Evolutionary conservation across 2,888 invertebrate genomes (phyloP), one percentile per base, ranked within the genome.

Genomic region (Macroteleia sp.): DNA sequence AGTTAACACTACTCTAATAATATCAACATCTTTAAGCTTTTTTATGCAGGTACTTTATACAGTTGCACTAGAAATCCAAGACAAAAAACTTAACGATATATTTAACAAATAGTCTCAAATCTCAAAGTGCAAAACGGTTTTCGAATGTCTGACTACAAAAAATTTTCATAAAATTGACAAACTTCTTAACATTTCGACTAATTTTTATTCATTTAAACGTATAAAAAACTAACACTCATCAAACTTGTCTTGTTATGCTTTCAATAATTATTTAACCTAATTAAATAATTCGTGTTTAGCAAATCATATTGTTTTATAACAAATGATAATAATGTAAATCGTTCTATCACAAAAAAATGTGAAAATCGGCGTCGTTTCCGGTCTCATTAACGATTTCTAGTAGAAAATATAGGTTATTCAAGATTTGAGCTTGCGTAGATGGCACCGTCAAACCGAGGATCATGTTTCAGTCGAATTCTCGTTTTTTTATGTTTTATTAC

Each of bases 31-130:
- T 56, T 44, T 61, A 34, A 70, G 76, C 81, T 76, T 67, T 77
- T 57, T 82, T n/a, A 66, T 82, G 83, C 86, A 86, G 86, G 86
- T 86, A 86, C 86, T 79, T 79, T 81, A 83, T 66, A 66, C 59
- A 75, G 36, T 67, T 61, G 16, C 42, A 74, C 54, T 59, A 39
- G 16, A 59, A 19, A 34, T 59, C 46, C 19, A 54, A 30, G 42
- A 52, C 44, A 36, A 59, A 66, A 67, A 73, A n/a, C 41, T 70
- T 62, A 62, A 64, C 42, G 32, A 56, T 41, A 44, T 64, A 61
- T 50, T 39, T 52, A 73, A 73, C 62, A 74, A 66, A 39, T 12
- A 17, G 14, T 56, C 44, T 34, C 66, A 17, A 52, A 57, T 10
- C 25, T 57, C 8, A 30, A 39, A 66, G 59, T 46, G 28, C 32